phyloP scores from a whole-genome alignment of 2,113 vertebrate species.

The Ivindomyrus marchei region DNA sequence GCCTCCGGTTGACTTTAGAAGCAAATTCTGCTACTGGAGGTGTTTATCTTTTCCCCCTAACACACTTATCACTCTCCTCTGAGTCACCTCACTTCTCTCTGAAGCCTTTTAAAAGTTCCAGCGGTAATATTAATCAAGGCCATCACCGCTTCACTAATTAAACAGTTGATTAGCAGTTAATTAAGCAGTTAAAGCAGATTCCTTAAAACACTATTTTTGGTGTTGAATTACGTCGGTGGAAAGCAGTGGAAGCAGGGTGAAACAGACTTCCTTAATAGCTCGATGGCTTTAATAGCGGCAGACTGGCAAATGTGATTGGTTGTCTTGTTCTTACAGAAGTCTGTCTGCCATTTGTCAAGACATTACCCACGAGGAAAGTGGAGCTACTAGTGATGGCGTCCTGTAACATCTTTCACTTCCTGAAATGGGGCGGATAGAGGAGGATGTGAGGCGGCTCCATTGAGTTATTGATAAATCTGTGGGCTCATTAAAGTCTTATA shows the following conservation, averaged over 20 bases:
- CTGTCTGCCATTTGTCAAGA: slow-evolving; percentile 16
- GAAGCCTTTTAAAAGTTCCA: slow-evolving; percentile 14
- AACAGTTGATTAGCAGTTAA: slow-evolving; percentile 8
- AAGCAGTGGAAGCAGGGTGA: background rate
- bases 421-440: background rate
- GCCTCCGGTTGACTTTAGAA: background rate
- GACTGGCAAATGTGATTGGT: background rate
- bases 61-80: background rate
- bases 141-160: background rate
- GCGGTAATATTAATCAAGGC: background rate
- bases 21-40: background rate
- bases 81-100: slow-evolving; percentile 9
- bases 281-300: background rate
- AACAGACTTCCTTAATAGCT: background rate
- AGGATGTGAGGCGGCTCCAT: slow-evolving; percentile 5
- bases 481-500: slow-evolving; percentile 20
- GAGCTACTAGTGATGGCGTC: background rate
- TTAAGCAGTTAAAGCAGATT: background rate
- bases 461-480: slow-evolving; percentile 19
- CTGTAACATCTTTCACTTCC: slow-evolving; percentile 8
- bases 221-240: background rate
- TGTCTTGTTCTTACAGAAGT: background rate
- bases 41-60: slow-evolving; percentile 4
- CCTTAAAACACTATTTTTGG: background rate
- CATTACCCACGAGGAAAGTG: background rate